Conservation (phyloP, 2,888 invertebrate genomes). For the Yponomeuta plumbellus region DNA sequence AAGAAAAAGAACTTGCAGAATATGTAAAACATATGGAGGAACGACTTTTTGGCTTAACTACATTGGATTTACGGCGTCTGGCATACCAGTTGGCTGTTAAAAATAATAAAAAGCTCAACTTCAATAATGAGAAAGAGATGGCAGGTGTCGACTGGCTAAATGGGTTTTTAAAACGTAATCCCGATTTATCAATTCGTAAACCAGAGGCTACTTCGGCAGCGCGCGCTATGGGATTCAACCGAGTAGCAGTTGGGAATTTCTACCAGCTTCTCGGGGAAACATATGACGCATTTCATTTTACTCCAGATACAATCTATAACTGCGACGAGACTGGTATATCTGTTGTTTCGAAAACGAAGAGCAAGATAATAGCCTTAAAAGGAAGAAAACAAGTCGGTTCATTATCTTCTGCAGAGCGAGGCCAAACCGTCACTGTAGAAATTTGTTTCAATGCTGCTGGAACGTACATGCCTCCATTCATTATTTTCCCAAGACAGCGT, state of each 20-base stretch:
- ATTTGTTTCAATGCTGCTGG: constrained; percentile 32
- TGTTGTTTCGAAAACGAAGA: constrained; percentile 27
- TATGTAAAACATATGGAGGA: too few relatives aligned
- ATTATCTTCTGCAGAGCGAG: constrained; percentile 33
- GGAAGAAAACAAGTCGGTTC: constrained; percentile 32
- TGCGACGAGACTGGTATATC: constrained; percentile 35
- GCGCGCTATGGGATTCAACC: constrained; percentile 22
- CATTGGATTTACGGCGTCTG: too few relatives aligned
- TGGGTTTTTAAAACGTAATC: too few relatives aligned
- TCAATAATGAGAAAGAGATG: too few relatives aligned
- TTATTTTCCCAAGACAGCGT: constrained; percentile 34
- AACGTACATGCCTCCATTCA: constrained; percentile 31
- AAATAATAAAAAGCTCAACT: too few relatives aligned
- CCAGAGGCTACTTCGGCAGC: too few relatives aligned
- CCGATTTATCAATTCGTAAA: too few relatives aligned
- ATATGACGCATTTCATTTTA: constrained; percentile 27
- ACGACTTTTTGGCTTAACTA: too few relatives aligned
- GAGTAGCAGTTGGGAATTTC: constrained; percentile 25
- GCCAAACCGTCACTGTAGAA: constrained; percentile 29
- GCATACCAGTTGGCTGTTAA: too few relatives aligned
- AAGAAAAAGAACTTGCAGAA: too few relatives aligned
- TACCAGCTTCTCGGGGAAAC: constrained; percentile 24
- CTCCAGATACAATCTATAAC: constrained; percentile 33
- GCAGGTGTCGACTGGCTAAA: too few relatives aligned
- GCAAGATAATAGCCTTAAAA: constrained; percentile 29